phyloP scores from a whole-genome alignment of 2,888 invertebrate genomes.

The Tethea ocularis region DNA sequence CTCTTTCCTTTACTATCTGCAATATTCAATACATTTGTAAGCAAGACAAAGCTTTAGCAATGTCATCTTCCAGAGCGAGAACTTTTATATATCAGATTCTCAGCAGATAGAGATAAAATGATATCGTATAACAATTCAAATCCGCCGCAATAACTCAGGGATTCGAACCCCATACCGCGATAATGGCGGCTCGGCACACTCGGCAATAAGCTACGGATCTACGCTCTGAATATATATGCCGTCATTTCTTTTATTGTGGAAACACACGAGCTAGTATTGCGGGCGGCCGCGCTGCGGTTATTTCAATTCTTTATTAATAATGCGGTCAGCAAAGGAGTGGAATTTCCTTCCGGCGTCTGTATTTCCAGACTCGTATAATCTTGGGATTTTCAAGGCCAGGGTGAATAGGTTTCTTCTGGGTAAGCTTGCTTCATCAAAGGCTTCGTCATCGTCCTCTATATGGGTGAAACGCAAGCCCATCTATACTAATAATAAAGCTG shows the following conservation, averaged over 20 bases:
- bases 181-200: slow-evolving; percentile 9
- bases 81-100: not conserved
- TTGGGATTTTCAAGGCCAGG: too few species aligned
- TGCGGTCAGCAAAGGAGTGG: too few species aligned
- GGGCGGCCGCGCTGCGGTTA: not conserved
- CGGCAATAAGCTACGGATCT: slow-evolving; percentile 5
- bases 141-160: slow-evolving; percentile 6
- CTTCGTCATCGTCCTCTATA: too few species aligned
- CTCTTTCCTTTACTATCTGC: too few species aligned
- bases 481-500: too few species aligned
- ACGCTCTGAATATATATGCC: slow-evolving; percentile 10
- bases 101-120: not conserved
- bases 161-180: slow-evolving; percentile 11
- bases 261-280: not conserved
- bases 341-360: too few species aligned
- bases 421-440: too few species aligned
- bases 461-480: too few species aligned
- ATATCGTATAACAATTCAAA: slow-evolving; percentile 5
- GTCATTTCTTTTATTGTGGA: slow-evolving; percentile 7
- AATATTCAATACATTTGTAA: not conserved
- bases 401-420: too few species aligned
- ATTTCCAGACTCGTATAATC: too few species aligned
- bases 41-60: not conserved
- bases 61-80: not conserved
- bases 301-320: not conserved